Evolutionary conservation across 2,797 vertebrate species (phyloP).

Genomic region (Cynodonichthys magdalenae): DNA sequence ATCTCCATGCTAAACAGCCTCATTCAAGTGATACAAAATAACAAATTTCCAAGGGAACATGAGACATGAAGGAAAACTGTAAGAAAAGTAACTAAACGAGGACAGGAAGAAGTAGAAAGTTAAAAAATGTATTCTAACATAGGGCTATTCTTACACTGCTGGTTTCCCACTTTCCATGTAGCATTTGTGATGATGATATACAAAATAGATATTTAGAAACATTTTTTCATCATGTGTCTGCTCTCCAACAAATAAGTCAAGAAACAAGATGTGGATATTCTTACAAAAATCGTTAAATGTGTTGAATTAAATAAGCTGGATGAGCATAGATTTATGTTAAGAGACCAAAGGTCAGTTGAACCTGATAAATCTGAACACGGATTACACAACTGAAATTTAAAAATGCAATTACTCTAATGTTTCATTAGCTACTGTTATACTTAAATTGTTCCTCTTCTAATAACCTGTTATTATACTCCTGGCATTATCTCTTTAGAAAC

Average conservation of each 20-base stretch:
- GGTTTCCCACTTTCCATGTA: conserved; percentile 18
- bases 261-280: neutral
- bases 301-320: neutral
- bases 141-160: neutral
- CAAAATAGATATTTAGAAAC: neutral
- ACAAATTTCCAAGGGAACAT: conserved; percentile 36
- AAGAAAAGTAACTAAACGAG: conserved; percentile 27
- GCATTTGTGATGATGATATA: conserved; percentile 2
- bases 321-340: neutral
- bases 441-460: conserved; percentile 3
- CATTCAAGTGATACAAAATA: conserved; percentile 54
- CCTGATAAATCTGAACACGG: neutral
- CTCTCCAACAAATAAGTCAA: conserved; percentile 12
- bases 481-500: conserved; percentile 4
- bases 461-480: conserved; percentile 30
- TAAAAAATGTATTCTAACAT: conserved; percentile 24
- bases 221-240: conserved; percentile 12
- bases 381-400: neutral
- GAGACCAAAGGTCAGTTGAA: conserved; percentile 13
- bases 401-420: neutral
- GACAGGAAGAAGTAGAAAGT: conserved; percentile 31
- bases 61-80: conserved; percentile 18
- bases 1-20: conserved; percentile 53
- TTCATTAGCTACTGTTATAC: neutral
- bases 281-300: neutral